Percentiles rank a stretch among this genome's conserved stretches.
phyloP scores from a whole-genome alignment of 2,797 vertebrate species.

The Anniella stebbinsi region DNA sequence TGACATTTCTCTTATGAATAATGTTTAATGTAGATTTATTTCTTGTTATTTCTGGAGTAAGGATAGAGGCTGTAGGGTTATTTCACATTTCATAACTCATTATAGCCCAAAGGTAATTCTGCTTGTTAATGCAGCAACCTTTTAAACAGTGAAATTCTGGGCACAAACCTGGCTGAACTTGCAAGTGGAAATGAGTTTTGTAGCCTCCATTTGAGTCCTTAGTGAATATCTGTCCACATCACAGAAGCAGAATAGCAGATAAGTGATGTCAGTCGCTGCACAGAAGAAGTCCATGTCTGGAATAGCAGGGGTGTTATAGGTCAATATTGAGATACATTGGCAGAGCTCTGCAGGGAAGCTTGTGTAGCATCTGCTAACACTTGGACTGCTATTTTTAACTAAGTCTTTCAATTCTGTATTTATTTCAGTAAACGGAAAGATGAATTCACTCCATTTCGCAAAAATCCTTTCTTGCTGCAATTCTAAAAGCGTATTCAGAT shows the following conservation, averaged over 20 bases:
- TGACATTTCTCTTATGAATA: slow-evolving; percentile 41
- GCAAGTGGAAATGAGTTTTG: slow-evolving; percentile 45
- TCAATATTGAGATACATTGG: slow-evolving; percentile 28
- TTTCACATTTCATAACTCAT: slow-evolving; percentile 58
- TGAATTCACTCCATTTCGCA: slow-evolving; percentile 31
- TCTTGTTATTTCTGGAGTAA: slow-evolving; percentile 31
- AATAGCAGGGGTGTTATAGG: slow-evolving; percentile 44
- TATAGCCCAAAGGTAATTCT: slow-evolving; percentile 26
- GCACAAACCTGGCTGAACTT: slow-evolving; percentile 35
- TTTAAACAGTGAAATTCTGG: slow-evolving; percentile 33
- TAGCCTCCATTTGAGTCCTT: neutral
- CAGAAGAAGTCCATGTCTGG: slow-evolving; percentile 43
- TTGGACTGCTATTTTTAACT: slow-evolving; percentile 42
- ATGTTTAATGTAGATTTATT: slow-evolving; percentile 18
- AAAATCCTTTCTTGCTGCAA: slow-evolving; percentile 7
- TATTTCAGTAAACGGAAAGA: slow-evolving; percentile 33
- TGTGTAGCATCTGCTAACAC: slow-evolving; percentile 44
- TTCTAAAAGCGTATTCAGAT: neutral
- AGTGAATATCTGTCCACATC: slow-evolving; percentile 25
- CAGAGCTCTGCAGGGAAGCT: slow-evolving; percentile 36
- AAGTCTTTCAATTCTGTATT: slow-evolving; percentile 21
- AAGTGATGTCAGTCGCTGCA: slow-evolving; percentile 26
- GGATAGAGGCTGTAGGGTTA: slow-evolving; percentile 41
- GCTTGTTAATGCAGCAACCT: slow-evolving; percentile 42
- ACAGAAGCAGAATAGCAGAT: slow-evolving; percentile 3